Evolutionary conservation across 2,797 vertebrate genomes (phyloP).

Genomic region (Anabas testudineus): DNA sequence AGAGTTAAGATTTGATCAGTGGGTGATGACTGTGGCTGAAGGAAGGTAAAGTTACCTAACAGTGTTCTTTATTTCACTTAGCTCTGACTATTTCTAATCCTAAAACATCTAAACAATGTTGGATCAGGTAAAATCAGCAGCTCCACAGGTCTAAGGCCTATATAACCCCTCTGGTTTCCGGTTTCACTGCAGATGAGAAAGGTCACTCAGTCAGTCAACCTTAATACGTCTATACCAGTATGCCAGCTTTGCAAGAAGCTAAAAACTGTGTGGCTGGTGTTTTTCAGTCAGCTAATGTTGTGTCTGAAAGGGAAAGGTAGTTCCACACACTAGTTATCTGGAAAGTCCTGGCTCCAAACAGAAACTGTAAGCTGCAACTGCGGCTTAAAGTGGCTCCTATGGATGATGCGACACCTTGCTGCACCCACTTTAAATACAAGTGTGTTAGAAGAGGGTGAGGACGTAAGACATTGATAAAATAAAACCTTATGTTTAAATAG

Average conservation of each 20-base stretch:
- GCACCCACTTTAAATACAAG: too few species aligned
- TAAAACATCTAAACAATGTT: too few species aligned
- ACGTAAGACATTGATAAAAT: neutral
- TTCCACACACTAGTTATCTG: too few species aligned
- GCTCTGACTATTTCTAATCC: neutral
- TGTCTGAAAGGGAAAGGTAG: too few species aligned
- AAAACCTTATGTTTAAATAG: too few species aligned
- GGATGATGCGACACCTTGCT: too few species aligned
- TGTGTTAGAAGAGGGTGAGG: neutral
- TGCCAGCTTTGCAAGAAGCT: neutral
- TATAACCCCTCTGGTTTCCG: conserved; percentile 15
- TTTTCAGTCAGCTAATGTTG: too few species aligned
- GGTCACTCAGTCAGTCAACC: neutral
- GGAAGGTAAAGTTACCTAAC: neutral
- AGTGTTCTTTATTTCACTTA: neutral
- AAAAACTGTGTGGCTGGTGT: too few species aligned
- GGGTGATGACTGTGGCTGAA: neutral
- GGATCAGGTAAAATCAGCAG: conserved; percentile 1
- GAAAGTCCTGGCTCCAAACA: too few species aligned
- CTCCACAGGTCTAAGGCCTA: conserved; percentile 11
- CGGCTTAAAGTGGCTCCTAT: too few species aligned
- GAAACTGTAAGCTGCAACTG: too few species aligned
- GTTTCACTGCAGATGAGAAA: conserved; percentile 27
- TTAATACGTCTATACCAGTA: conserved; percentile 18
- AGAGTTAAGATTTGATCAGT: neutral